Conservation (phyloP, 2,888 invertebrate species). For the Gymnocheta viridis region DNA sequence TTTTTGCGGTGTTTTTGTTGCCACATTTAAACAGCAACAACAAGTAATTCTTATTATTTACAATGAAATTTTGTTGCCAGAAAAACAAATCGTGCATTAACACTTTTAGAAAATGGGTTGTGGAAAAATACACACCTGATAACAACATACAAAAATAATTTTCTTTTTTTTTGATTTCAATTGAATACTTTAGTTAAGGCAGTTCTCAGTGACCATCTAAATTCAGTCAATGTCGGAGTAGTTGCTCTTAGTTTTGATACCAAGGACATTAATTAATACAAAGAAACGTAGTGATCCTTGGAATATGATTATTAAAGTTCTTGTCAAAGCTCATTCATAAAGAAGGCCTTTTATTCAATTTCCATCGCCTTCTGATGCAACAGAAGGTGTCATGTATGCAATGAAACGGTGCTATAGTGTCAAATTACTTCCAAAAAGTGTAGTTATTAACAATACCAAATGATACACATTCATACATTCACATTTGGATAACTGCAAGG, state of each 20-base stretch:
- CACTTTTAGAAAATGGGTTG: slow-evolving; percentile 67
- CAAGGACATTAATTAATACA: too few relatives aligned
- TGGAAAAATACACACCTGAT: slow-evolving; percentile 73
- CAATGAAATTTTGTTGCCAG: slow-evolving; percentile 50
- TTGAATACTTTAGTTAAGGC: background rate
- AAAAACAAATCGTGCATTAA: slow-evolving; percentile 71
- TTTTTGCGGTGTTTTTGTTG: slow-evolving; percentile 52
- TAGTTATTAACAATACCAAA: too few relatives aligned
- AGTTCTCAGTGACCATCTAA: slow-evolving; percentile 8
- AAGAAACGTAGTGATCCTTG: too few relatives aligned
- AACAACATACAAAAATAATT: slow-evolving; percentile 57
- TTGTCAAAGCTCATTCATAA: too few relatives aligned
- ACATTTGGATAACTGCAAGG: too few relatives aligned
- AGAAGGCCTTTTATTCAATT: too few relatives aligned
- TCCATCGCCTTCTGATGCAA: too few relatives aligned
- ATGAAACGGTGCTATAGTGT: too few relatives aligned
- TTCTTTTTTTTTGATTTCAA: background rate
- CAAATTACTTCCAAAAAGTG: too few relatives aligned
- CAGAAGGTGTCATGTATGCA: too few relatives aligned
- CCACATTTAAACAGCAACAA: slow-evolving; percentile 38
- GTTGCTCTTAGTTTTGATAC: background rate
- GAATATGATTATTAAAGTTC: too few relatives aligned
- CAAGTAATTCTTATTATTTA: slow-evolving; percentile 64
- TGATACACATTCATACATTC: too few relatives aligned
- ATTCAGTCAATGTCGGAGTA: background rate